Base-by-base conservation (phyloP, 35 echinoderm and acorn worm genomes). In the Patiria miniata region DNA sequence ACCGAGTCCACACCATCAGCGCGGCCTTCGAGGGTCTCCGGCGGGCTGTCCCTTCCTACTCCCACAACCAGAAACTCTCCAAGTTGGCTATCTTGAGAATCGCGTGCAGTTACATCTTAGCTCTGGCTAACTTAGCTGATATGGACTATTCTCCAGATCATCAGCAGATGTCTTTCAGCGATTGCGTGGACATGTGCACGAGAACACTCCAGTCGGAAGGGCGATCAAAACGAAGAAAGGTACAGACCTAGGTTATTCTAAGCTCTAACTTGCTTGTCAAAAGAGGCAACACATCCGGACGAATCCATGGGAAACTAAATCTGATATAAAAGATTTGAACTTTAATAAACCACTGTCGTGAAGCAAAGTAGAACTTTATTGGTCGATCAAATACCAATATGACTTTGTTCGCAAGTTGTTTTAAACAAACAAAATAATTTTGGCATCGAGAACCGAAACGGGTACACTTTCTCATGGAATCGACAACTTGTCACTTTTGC, bases 51-150 rank as follows among this genome's bases (percentile, higher is more conserved):
- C 96, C 96, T n/a, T 99, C 92, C 23, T 99, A 99, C 82, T 99
- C 96, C 7, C 96, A 99, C 83, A 99, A 99, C 68, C 96, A 99
- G 60, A 99, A 99, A 87, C 87, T 99, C 3, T 99, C 96, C 1
- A 99, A 99, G 78, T 76, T 99, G 14, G 96, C 96, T 38, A 99
- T 99, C 36, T 83, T 99, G 82, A 58, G 93, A 47, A 99, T 99
- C 50, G 96, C 96, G 5, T 99, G 96, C 83, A 95, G 96, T 82
- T 99, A 99, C 77, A 99, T 99, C 36, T 56, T 99, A 58, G 96
- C 96, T 26, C 78, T 99, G 50, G 89, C 96, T 16, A 91, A 85
- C 10, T 85, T 99, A 19, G 96, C 96, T 16, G 96, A 99, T 81
- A 52, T 95, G 28, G 87, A 99, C 78, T 99, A 95, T 77, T 88